Percentiles rank a stretch among this genome's conserved stretches.
Conservation (phyloP, 2,113 vertebrate genomes). For the Calypte anna region DNA sequence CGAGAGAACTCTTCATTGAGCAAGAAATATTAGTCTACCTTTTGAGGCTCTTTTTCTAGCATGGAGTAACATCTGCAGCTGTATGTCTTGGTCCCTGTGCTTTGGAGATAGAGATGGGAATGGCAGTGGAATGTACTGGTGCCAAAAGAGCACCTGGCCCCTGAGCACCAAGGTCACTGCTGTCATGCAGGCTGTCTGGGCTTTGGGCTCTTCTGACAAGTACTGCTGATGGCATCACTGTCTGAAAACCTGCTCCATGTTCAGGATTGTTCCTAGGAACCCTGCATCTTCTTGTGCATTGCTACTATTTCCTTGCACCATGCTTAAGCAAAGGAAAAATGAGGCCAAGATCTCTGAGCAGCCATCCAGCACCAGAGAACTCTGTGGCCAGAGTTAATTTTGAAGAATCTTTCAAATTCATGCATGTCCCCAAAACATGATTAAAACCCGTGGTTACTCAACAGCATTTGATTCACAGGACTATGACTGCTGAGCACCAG, state of each 20-base stretch:
- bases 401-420: not conserved
- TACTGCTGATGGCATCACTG: not conserved
- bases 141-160: not conserved
- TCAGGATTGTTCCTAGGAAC: not conserved
- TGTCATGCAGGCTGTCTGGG: not conserved
- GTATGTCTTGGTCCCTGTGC: not conserved
- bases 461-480: conserved; percentile 4
- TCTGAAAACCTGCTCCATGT: not conserved
- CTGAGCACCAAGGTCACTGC: not conserved
- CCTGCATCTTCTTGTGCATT: not conserved
- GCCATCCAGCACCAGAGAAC: not conserved
- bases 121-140: not conserved
- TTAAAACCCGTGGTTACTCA: not conserved
- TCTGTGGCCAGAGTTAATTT: not conserved
- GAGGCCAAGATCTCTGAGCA: not conserved
- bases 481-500: not conserved
- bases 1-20: not conserved
- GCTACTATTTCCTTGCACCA: not conserved
- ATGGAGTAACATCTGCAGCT: not conserved
- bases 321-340: not conserved
- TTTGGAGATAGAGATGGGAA: not conserved
- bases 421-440: not conserved
- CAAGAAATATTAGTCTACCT: not conserved
- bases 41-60: not conserved
- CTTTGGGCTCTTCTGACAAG: not conserved